Evolutionary conservation across 2,888 invertebrate species (phyloP), one percentile per base, ranked within the genome.

Genomic region (Acanthosepion esculentum): DNA sequence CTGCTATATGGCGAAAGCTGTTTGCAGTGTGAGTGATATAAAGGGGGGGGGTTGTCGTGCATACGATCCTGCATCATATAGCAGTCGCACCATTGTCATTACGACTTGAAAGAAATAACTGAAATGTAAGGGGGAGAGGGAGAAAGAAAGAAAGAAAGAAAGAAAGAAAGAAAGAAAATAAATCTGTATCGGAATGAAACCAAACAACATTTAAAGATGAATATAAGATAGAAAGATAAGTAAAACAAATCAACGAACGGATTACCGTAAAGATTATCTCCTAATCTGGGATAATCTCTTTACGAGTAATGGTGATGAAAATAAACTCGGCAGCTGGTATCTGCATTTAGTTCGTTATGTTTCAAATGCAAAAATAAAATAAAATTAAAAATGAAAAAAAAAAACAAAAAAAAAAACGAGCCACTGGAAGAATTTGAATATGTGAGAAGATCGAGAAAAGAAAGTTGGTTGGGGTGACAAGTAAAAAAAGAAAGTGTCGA

Each of bases 191-290:
- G 59, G 59, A 23, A 59, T 59, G 59, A 59, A 59, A 59, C 59
- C 59, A 59, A 59, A 59, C 59, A 59, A 59, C 59, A 59, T 59
- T 23, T 10, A 78, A 78, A 78, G 12, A n/a, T 78, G 5, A n/a
- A 78, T 78, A 78, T n/a, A 78, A 78, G n/a, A 78, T 78, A 78
- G 78, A 78, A 18, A 78, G n/a, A 78, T 78, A 78, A 78, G 78
- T 78, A 78, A 78, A 78, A 78, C 33, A 78, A 78, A 78, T 78
- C n/a, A 78, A 78, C 78, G 78, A 15, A 18, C n/a, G 78, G 78
- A 78, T 78, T 78, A 78, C n/a, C n/a, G 78, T 41, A 23, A 78
- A 78, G 33, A 78, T 78, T 78, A n/a, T 18, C 78, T 78, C 12
- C 12, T 78, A 78, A 78, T 78, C 78, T n/a, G 12, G 78, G 78